phyloP scores from a whole-genome alignment of 1,140 invertebrate genomes.

The Drosophila kikkawai region DNA sequence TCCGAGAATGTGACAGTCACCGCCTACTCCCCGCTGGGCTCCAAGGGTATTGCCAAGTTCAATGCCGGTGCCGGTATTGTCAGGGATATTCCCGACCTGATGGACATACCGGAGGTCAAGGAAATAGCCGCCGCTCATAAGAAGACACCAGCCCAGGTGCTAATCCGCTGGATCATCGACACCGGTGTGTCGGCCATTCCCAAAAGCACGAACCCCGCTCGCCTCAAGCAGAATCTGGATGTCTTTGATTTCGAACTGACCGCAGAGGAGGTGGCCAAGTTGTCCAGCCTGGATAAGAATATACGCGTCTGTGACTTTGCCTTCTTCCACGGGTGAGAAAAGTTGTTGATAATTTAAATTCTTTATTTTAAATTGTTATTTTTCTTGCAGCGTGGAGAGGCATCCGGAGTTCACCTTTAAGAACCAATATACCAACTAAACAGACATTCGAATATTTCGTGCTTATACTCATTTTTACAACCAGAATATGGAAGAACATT shows the following conservation, averaged over 20 bases:
- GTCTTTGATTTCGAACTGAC: constrained; percentile 88
- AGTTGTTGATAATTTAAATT: neutral
- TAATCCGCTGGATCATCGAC: constrained; percentile 91
- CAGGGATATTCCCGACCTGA: constrained; percentile 87
- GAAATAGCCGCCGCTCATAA: constrained; percentile 89
- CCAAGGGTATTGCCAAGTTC: constrained; percentile 87
- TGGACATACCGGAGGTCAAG: constrained; percentile 89
- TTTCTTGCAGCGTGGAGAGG: constrained; percentile 87
- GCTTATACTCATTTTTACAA: neutral
- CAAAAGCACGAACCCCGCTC: constrained; percentile 91
- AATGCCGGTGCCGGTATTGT: constrained; percentile 85
- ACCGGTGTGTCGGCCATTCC: constrained; percentile 92
- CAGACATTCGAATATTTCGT: neutral
- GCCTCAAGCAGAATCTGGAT: constrained; percentile 89
- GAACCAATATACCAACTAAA: constrained; percentile 68
- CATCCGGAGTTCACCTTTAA: constrained; percentile 89
- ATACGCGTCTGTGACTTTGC: constrained; percentile 89
- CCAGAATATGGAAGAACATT: neutral
- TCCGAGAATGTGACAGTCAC: constrained; percentile 90
- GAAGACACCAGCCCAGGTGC: constrained; percentile 91
- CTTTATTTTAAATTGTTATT: constrained; percentile 46
- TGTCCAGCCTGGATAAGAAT: constrained; percentile 88
- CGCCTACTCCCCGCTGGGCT: constrained; percentile 94
- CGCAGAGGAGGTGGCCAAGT: constrained; percentile 86
- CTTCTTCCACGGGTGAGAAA: constrained; percentile 86